Evolutionary conservation across 2,113 vertebrate species (phyloP), one percentile per base, ranked within the genome.

Genomic region (Spea multiplicata): DNA sequence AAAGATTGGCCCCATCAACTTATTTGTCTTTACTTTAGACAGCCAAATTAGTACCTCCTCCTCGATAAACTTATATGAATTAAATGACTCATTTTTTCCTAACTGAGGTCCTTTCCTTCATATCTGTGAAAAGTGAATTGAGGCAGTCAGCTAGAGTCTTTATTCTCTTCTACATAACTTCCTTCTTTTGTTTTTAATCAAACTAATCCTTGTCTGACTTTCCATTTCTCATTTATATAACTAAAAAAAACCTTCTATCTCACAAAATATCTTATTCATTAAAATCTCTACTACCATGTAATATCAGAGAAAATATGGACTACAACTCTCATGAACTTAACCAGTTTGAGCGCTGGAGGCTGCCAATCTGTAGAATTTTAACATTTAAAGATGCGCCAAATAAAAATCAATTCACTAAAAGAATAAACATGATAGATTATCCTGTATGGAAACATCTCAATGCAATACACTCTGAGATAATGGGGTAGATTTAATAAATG

Each of bases 11-110:
- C 55, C 55, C 55, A 5, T 57, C 3, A 13, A 59, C 55, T 59
- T 59, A 59, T 59, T 59, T 59, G 55, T 59, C 55, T 59, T 59
- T 59, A 59, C 55, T 59, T 59, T 59, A 10, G 55, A 59, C 55
- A 59, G 55, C 10, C 14, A 13, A 9, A 12, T 1, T 59, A 59
- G 6, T 2, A 59, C 55, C 55, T 59, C 55, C 10, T 59, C 55
- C 55, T 59, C 55, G 10, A 13, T 59, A 59, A 59, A 59, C 55
- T 59, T 4, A 59, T 12, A 57, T 57, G 55, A n/a, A n/a, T 30
- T 30, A 30, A 30, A 30, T 30, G 30, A 30, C 30, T 30, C 1
- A 1, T 30, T 30, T 30, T 30, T 30, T 30, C 30, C 30, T 59
- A 59, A 59, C 55, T 8, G 55, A 59, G 55, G 55, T 12, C 55